phyloP scores from a whole-genome alignment of 92 coral and sea anemone genomes.

The Paramuricea clavata region DNA sequence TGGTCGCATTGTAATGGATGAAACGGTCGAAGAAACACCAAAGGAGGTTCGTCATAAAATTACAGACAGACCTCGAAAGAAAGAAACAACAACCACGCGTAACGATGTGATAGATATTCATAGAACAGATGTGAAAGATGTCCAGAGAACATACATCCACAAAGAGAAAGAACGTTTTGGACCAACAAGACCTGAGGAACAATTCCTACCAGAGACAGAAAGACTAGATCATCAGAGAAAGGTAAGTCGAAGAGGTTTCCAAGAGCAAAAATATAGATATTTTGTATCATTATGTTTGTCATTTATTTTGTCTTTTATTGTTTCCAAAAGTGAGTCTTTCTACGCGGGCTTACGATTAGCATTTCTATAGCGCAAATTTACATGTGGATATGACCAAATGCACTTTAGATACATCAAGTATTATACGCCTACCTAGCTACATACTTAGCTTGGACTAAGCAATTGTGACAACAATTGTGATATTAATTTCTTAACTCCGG shows the following conservation, averaged over 20 bases:
- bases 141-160: neutral
- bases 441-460: no score
- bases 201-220: conserved; percentile 2
- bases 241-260: neutral
- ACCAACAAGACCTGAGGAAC: conserved; percentile 1
- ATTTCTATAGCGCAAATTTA: no score
- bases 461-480: no score
- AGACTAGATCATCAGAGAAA: neutral
- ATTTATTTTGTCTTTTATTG: no score
- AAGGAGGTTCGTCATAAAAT: neutral
- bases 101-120: neutral
- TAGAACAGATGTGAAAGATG: neutral
- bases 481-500: no score
- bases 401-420: no score
- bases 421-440: no score
- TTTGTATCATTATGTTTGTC: no score
- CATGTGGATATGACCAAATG: no score
- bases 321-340: no score
- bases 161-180: neutral
- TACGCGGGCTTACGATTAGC: no score
- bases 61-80: neutral
- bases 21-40: conserved; percentile 1
- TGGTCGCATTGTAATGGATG: conserved; percentile 3
- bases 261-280: neutral
- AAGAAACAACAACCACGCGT: neutral